Evolutionary conservation across 2,113 vertebrate species (phyloP).

Genomic region (Meles meles): DNA sequence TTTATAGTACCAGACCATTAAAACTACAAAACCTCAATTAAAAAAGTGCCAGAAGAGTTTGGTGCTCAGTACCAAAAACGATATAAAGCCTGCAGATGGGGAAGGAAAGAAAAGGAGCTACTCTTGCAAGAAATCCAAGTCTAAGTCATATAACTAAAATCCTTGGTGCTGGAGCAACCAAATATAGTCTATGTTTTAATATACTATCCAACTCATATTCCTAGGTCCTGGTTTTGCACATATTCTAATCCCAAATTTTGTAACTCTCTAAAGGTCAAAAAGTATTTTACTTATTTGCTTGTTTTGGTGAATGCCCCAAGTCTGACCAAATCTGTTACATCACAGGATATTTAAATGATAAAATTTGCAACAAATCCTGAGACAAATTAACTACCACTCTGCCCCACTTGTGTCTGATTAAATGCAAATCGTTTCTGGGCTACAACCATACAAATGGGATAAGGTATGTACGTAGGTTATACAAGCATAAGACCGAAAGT

Average conservation of each 20-base stretch:
- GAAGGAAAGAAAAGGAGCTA: slow-evolving; percentile 32
- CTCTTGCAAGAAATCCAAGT: slow-evolving; percentile 65
- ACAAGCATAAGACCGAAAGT: background rate
- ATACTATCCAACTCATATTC: background rate
- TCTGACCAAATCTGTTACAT: background rate
- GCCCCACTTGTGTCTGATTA: background rate
- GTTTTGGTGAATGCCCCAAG: background rate
- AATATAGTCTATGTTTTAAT: background rate
- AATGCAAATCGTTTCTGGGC: background rate
- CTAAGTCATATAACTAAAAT: slow-evolving; percentile 58
- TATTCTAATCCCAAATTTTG: background rate
- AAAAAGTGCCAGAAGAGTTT: slow-evolving; percentile 76
- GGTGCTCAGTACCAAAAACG: slow-evolving; percentile 68
- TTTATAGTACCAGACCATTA: slow-evolving; percentile 73
- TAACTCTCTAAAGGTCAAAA: background rate
- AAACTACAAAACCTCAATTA: slow-evolving; percentile 79
- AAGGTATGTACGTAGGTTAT: background rate
- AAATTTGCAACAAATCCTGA: background rate
- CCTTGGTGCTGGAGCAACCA: slow-evolving; percentile 51
- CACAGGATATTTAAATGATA: background rate
- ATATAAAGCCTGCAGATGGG: slow-evolving; percentile 65
- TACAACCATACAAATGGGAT: background rate
- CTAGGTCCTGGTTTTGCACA: background rate
- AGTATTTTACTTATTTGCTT: background rate
- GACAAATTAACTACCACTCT: background rate